Evolutionary conservation across 53 echinoderm and acorn worm genomes (phyloP), one percentile per base, ranked within the genome.

Genomic region (Apostichopus leukothele): DNA sequence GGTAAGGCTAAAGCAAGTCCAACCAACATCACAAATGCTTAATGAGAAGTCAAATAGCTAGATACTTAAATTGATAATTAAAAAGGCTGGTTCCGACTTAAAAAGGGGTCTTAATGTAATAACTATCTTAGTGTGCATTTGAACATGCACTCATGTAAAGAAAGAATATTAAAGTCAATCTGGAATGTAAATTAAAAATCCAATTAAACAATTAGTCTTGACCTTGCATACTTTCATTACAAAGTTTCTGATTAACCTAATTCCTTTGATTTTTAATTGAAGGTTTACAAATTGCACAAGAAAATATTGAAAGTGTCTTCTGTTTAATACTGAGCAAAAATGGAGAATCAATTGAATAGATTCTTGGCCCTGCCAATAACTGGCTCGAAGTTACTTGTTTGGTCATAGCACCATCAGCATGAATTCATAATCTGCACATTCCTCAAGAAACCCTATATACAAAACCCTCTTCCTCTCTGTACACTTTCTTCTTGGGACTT

Each of bases 381-480:
- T 66, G 57, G 85, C 85, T 26, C 85, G 60, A 22, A 11, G 59
- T 63, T 60, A 68, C 85, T 67, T 21, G 39, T 85, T 85, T 85
- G 85, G 85, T 85, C 85, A 66, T 85, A 85, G 85, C 85, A 85
- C 85, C 85, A 67, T 68, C 60, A 60, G 18, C 55, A 55, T 83
- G 57, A 39, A 83, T 85, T 85, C 85, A 23, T 51, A 84, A 68
- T 85, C 67, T 51, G 16, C 85, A 68, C 71, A 51, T 60, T 85
- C 66, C 66, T 66, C 22, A 10, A 85, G 59, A 81, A 81, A 81
- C 55, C 81, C 81, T 81, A 85, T 85, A 66, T 85, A 85, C 67
- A 85, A 66, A 59, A 85, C 26, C 57, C 66, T 25, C 67, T 66
- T 52, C 67, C 67, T 57, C 3, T 27, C 67, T 67, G 67, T 85